These are phyloP conservation scores for Dinomys branickii DNA, from an alignment of 2,113 vertebrate species.

Conservation along the genomic window DNA sequence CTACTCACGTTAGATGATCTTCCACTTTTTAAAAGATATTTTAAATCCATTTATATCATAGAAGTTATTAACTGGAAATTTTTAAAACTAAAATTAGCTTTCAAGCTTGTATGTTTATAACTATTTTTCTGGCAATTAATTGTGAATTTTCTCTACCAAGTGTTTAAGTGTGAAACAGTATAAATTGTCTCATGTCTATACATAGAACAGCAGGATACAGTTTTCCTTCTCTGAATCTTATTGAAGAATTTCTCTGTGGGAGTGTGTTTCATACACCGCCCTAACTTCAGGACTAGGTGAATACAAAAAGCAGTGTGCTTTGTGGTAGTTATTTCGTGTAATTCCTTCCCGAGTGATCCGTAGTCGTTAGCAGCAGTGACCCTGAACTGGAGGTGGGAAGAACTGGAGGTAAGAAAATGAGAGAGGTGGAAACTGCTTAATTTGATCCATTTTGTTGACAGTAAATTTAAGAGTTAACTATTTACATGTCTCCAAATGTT, in stretches of 20 bases:
- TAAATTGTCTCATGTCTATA: background rate
- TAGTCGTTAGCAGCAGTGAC: background rate
- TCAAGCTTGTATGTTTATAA: background rate
- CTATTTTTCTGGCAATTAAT: constrained; percentile 64
- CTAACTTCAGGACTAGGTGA: background rate
- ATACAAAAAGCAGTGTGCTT: background rate
- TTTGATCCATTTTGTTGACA: constrained; percentile 65
- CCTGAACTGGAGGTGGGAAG: background rate
- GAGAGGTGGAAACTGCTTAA: constrained; percentile 14
- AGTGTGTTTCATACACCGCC: background rate
- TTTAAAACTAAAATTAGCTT: constrained; percentile 19
- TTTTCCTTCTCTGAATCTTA: background rate
- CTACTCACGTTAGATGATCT: background rate
- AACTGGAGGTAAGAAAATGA: background rate
- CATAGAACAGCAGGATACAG: background rate
- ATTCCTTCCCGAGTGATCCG: background rate
- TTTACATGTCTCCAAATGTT: constrained; percentile 34
- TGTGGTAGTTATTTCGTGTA: background rate
- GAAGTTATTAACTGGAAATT: background rate
- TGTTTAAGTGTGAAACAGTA: constrained; percentile 32
- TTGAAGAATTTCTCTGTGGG: background rate
- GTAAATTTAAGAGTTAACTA: constrained; percentile 66
- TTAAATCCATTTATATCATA: background rate
- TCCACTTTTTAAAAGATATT: constrained; percentile 3
- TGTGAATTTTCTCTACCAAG: constrained; percentile 72